phyloP scores from a whole-genome alignment of 2,797 vertebrate species.

The Smutsia temminckii region DNA sequence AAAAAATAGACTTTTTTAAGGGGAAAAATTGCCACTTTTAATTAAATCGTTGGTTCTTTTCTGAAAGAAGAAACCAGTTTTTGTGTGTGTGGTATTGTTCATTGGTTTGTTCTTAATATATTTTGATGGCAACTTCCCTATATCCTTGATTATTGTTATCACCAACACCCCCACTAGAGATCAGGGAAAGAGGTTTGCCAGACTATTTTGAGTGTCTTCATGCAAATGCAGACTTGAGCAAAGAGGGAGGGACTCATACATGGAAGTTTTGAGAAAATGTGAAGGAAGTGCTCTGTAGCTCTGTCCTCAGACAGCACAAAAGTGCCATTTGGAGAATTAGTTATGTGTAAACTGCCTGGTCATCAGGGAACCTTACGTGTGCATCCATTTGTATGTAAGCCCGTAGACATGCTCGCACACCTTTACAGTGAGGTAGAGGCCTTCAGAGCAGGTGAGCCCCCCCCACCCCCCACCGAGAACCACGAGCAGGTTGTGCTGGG shows the following conservation, averaged over 20 bases:
- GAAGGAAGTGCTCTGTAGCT: not conserved
- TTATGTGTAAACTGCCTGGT: not conserved
- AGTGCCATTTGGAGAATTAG: not conserved
- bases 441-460: not conserved
- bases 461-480: not conserved
- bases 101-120: not conserved
- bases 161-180: not conserved
- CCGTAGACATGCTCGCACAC: not conserved
- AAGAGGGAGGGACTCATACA: not conserved
- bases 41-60: not conserved
- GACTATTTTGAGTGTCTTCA: not conserved
- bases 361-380: not conserved
- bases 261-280: not conserved
- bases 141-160: not conserved
- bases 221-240: not conserved
- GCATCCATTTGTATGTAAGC: fast-evolving
- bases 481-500: fast-evolving
- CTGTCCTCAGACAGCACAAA: not conserved
- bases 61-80: not conserved
- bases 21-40: not conserved
- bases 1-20: not conserved
- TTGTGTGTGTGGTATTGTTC: not conserved
- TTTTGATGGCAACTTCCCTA: not conserved
- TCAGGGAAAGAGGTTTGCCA: not conserved
- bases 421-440: not conserved